Base-by-base conservation (phyloP, 35 echinoderm and acorn worm species). In the Hemicentrotus pulcherrimus region DNA sequence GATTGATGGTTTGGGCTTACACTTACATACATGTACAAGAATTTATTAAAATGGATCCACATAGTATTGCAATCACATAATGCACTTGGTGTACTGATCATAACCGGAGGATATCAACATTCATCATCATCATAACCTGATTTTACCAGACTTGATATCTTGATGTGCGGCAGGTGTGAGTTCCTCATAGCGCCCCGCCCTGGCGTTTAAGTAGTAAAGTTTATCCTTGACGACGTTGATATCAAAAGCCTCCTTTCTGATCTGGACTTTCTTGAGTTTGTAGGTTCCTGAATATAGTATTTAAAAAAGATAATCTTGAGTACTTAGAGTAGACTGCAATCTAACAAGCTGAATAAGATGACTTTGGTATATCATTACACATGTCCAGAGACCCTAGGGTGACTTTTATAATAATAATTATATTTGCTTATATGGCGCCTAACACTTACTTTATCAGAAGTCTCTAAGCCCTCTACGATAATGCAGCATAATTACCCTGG, bases 211-310 rank as follows among this genome's bases (percentile, higher is more conserved):
- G 65, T 95, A 97, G 94, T 94, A 99, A 4, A 99, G 31, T 28
- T 86, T 97, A 86, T 96, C 94, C 31, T 95, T 96, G 22, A 97
- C 96, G 46, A 86, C 32, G 14, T 41, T 94, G 86, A 95, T 94
- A 65, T 99, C 87, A 50, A 91, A 99, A 22, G 85, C 97, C 86
- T 96, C 98, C 91, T 97, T 97, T 48, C 94, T 94, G 12, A 99
- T 86, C 30, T 91, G 86, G 41, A 95, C 95, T 89, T 99, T 99
- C 92, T 96, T 96, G 10, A 99, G 91, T 86, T 99, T 99, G 94
- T 91, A 95, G 52, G 98, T 99, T 30, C 97, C 98, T 99, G 61
- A 88, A 91, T 47, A 14, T 60, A 33, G 88, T 35, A 35, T 6
- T 14, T 90, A 33, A 95, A 71, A 6, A 90, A 86, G 18, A 48